Evolutionary conservation across 2,113 vertebrate genomes (phyloP), one percentile per base, ranked within the genome.

Genomic region (Phalacrocorax brasilianus): DNA sequence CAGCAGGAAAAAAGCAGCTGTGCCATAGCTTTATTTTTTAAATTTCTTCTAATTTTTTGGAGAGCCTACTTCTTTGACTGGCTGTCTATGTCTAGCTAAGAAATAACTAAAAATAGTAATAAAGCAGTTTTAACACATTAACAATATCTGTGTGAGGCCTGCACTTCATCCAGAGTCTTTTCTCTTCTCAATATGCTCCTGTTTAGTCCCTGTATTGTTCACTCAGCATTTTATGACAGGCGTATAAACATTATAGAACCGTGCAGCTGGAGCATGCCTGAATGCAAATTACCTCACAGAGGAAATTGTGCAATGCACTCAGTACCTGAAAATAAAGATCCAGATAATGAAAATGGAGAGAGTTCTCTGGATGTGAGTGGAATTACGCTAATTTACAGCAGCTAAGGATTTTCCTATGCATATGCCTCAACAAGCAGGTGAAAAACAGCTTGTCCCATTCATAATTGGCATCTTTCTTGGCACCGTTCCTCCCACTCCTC

Each of bases 291-390:
- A 84, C 87, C 83, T 96, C 27, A 9, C 74, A 80, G 47, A 87
- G 86, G 84, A 94, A 93, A 95, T 10, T 11, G 21, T 78, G 65
- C 42, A 52, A 65, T 53, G 19, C 61, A 91, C 73, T 73, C 59
- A 61, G 91, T 77, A 88, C 78, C 77, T 95, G 93, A 84, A 97
- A 94, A 95, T 42, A 47, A 93, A 93, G 73, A 91, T 42, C 58
- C 68, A 93, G 59, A 82, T 93, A 90, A 95, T 87, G 74, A 95
- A 92, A 84, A 91, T 35, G 22, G 67, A 91, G 65, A 65, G 35
- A 75, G 35, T 58, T 83, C 28, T 75, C 45, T 86, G 55, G 33
- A 80, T 94, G 65, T 78, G 73, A 88, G 55, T 72, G 42, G 78
- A 97, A 95, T 84, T 70, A 38, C 17, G 6, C 66, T 82, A 74